phyloP scores from a whole-genome alignment of 2,888 invertebrate species.

The Drosophila greeni region DNA sequence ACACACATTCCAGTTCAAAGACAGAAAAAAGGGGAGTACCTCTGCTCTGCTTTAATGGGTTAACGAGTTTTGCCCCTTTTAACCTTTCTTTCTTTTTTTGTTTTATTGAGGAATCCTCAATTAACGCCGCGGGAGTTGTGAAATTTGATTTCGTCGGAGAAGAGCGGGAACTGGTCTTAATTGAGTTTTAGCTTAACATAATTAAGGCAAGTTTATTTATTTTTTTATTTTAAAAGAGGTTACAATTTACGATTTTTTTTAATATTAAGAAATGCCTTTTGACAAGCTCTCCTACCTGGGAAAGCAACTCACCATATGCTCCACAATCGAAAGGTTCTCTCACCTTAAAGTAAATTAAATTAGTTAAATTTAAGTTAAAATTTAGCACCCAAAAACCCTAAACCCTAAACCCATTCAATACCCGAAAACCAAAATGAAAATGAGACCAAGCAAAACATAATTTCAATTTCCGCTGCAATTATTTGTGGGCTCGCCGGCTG shows the following conservation, averaged over 20 bases:
- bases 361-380: conserved; percentile 1
- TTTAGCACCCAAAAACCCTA: conserved; percentile 1
- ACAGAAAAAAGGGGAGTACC: conserved; percentile 22
- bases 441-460: conserved; percentile 57
- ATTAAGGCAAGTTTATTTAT: conserved; percentile 7
- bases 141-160: conserved; percentile 57
- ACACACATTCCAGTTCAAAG: conserved; percentile 40
- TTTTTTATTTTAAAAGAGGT: neutral
- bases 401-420: neutral
- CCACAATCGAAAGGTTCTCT: too few species aligned
- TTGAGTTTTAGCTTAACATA: conserved; percentile 40
- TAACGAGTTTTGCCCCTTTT: conserved; percentile 54
- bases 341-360: conserved; percentile 31
- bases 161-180: conserved; percentile 36
- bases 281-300: too few species aligned
- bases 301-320: too few species aligned
- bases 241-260: neutral
- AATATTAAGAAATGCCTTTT: neutral
- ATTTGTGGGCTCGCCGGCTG: conserved; percentile 29
- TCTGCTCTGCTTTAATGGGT: conserved; percentile 54
- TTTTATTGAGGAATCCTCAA: conserved; percentile 62
- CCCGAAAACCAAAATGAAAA: conserved; percentile 48
- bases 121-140: conserved; percentile 64
- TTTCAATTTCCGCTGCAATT: conserved; percentile 70
- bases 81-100: conserved; percentile 25